Evolutionary conservation across 2,797 vertebrate genomes (phyloP).

Genomic region (Cetoscarus ocellatus): DNA sequence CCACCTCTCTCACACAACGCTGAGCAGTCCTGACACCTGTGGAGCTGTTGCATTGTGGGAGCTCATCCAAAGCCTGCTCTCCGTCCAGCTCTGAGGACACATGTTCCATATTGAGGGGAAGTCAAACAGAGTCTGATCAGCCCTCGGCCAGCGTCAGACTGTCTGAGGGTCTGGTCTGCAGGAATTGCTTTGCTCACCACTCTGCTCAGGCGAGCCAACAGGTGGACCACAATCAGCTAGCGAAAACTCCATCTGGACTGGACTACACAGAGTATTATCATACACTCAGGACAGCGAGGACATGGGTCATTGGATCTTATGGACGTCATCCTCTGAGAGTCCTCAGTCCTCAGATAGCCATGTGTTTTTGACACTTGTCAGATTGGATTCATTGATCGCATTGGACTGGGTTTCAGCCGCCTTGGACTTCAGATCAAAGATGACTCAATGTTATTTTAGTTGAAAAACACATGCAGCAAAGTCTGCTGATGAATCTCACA

Average conservation of each 20-base stretch:
- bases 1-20: conserved; percentile 38
- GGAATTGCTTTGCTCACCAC: conserved; percentile 40
- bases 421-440: conserved; percentile 30
- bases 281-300: conserved; percentile 19
- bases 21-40: conserved; percentile 71
- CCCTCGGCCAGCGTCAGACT: conserved; percentile 71
- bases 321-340: background rate
- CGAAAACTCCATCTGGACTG: conserved; percentile 17
- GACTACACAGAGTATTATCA: conserved; percentile 18
- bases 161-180: conserved; percentile 69
- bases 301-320: conserved; percentile 19
- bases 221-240: conserved; percentile 56
- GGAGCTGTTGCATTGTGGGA: conserved; percentile 54
- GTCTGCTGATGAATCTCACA: conserved; percentile 25
- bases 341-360: conserved; percentile 2
- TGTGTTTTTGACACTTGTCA: conserved; percentile 11
- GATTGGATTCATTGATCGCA: conserved; percentile 11
- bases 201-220: conserved; percentile 60
- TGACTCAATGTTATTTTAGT: conserved; percentile 10
- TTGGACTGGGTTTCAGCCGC: background rate
- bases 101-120: conserved; percentile 74
- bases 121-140: conserved; percentile 74
- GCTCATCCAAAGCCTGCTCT: conserved; percentile 59
- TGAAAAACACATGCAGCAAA: conserved; percentile 6
- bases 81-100: conserved; percentile 61